A percentile compares a stretch with the other conserved stretches of the same genome.
Evolutionary conservation across 2,888 invertebrate species (phyloP).

Genomic region (Piscicola geometra): DNA sequence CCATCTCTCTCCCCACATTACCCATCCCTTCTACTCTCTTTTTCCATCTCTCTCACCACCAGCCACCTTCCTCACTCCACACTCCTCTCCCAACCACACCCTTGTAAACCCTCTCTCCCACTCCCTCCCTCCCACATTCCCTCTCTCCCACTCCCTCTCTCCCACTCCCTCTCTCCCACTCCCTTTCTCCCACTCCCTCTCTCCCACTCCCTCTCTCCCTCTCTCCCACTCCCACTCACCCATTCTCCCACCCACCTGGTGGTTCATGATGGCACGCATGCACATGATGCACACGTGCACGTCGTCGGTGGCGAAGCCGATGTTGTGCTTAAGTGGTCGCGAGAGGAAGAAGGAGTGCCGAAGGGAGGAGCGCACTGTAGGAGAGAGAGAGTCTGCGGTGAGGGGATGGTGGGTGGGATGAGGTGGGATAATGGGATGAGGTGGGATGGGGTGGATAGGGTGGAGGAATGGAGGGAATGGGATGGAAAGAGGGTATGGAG

Average conservation of each 20-base stretch:
- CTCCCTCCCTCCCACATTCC: no score
- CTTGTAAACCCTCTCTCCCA: no score
- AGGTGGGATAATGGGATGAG: no score
- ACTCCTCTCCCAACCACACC: no score
- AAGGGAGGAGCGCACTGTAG: background rate
- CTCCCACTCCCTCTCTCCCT: background rate
- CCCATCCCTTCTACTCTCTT: no score
- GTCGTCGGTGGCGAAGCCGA: slow-evolving; percentile 74
- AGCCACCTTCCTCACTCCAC: no score
- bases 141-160: background rate
- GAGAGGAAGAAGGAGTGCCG: background rate
- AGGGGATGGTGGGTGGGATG: background rate
- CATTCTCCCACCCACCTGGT: slow-evolving; percentile 74
- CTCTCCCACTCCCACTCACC: background rate
- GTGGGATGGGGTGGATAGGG: no score
- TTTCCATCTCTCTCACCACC: no score
- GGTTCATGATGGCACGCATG: slow-evolving; percentile 98
- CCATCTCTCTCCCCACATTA: no score
- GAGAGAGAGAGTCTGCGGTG: background rate
- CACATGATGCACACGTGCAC: slow-evolving; percentile 99
- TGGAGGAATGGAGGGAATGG: no score
- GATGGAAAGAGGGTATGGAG: background rate
- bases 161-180: background rate
- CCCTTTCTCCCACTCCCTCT: background rate
- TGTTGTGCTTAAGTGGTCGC: background rate